A percentile compares a stretch with the other conserved stretches of the same genome.
These are phyloP conservation scores for Drosophila neotestacea DNA, from an alignment of 2,888 invertebrate genomes.

Conservation along the genomic window DNA sequence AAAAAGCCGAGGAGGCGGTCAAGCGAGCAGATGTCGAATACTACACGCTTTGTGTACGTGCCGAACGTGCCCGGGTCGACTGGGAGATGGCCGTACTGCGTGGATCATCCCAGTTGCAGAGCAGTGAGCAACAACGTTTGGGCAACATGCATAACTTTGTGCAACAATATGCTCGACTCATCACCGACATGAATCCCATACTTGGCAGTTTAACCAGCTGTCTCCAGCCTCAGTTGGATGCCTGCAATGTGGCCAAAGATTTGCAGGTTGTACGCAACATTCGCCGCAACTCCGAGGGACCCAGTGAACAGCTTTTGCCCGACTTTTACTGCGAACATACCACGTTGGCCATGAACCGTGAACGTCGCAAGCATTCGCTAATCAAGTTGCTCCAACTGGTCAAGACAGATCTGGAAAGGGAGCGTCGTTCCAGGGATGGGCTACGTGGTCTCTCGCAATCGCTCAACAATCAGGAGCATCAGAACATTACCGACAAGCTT, in stretches of 20 bases:
- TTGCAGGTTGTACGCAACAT: conserved; percentile 85
- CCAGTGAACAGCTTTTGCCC: conserved; percentile 93
- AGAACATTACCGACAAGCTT: conserved; percentile 96
- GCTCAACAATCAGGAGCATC: conserved; percentile 95
- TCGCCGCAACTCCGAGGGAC: conserved; percentile 86
- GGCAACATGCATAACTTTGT: conserved; percentile 91
- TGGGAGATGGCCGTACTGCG: conserved; percentile 96
- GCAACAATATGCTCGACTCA: conserved; percentile 88
- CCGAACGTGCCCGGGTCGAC: conserved; percentile 95
- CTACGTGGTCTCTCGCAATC: conserved; percentile 95
- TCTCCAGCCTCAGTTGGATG: conserved; percentile 82
- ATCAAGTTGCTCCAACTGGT: conserved; percentile 94
- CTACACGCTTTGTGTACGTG: conserved; percentile 95
- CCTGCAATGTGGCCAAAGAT: conserved; percentile 84
- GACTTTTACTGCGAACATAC: conserved; percentile 98
- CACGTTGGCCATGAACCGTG: conserved; percentile 96
- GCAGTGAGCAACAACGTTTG: conserved; percentile 95
- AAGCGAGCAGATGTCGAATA: conserved; percentile 97
- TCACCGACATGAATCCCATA: conserved; percentile 91
- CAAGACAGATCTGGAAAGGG: conserved; percentile 94
- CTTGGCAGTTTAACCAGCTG: conserved; percentile 88
- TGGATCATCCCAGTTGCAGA: conserved; percentile 94
- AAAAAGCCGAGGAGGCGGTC: conserved; percentile 95
- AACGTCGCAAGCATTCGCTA: conserved; percentile 94
- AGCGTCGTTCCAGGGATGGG: conserved; percentile 95